A percentile compares a stretch with the other conserved stretches of the same genome.
Evolutionary conservation across 2,797 vertebrate species (phyloP).

Genomic region (Urophycis tenuis): DNA sequence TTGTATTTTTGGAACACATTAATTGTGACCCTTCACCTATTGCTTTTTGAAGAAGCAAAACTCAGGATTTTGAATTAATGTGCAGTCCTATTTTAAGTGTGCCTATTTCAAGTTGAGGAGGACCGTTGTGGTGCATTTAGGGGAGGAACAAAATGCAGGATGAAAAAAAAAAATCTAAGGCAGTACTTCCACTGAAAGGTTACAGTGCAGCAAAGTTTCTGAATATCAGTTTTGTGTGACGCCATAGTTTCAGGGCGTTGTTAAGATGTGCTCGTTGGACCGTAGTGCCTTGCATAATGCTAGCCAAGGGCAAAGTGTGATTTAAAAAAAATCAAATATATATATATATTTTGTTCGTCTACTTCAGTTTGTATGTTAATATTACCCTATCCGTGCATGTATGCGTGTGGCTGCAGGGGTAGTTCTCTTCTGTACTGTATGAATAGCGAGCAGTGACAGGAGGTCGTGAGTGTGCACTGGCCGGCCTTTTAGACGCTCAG

Average conservation of each 20-base stretch:
- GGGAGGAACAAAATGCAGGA: not conserved
- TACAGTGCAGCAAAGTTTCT: not conserved
- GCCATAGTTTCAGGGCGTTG: not conserved
- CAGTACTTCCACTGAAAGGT: not conserved
- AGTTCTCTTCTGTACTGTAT: slow-evolving; percentile 28
- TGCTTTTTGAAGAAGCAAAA: not conserved
- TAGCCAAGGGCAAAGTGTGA: not conserved
- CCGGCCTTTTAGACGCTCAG: slow-evolving; percentile 26
- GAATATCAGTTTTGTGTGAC: not conserved
- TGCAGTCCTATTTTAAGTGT: not conserved
- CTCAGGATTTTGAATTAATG: not conserved
- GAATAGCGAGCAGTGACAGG: slow-evolving; percentile 42
- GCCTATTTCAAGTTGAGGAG: not conserved
- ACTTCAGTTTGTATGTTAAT: slow-evolving; percentile 1
- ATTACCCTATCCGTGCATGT: not conserved
- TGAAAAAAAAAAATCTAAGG: not conserved
- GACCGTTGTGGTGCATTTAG: not conserved
- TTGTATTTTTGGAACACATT: too few relatives aligned
- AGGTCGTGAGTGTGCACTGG: slow-evolving; percentile 28
- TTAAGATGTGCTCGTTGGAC: slow-evolving; percentile 3
- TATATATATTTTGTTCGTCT: not conserved
- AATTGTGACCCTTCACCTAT: not conserved
- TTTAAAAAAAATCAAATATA: too few relatives aligned
- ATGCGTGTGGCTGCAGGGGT: slow-evolving; percentile 16
- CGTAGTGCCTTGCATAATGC: not conserved